Base-by-base conservation (phyloP, 2,797 vertebrate species). In the Trichosurus vulpecula region DNA sequence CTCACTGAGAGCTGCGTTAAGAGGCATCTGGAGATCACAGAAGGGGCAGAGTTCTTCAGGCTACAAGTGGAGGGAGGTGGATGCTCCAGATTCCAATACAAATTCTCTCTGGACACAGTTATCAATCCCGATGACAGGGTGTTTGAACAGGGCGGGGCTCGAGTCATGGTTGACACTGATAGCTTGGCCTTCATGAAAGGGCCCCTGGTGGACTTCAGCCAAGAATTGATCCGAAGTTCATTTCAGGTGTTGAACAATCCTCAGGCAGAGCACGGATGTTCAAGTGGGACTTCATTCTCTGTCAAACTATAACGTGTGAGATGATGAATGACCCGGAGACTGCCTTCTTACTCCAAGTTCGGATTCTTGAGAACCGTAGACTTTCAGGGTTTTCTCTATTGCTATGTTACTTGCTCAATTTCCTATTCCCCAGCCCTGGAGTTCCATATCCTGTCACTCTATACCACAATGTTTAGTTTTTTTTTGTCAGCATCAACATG, bases 31-130 rank as follows among this genome's bases (percentile, higher is more conserved):
- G 99, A 99, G 97, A 99, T 99, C 94, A 98, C 98, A 97, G 98
- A 96, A 91, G 99, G 99, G n/a, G 99, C 99, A 12, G 99, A 99
- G 97, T 99, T 99, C 98, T 99, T 99, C 95, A 99, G 99, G 96
- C 99, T 99, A 96, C 99, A 99, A 25, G 99, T 99, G 95, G 99
- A 99, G 97, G 99, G 99, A 96, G 99, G 99, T 92, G 99, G 99
- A 95, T 99, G 99, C 98, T 99, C 99, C 6, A 99, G 99, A 55
- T 99, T 99, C 98, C 99, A 99, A 95, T 99, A 99, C 98, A 99
- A 99, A 97, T 99, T 99, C 98, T 99, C 98, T 29, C 98, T 99
- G 97, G 99, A 99, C 92, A 98, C 97, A 91, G 98, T 98, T 95
- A 98, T 98, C 97, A 99, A 98, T 93, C 98, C 99, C 52, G 99